A percentile compares a stretch with the other conserved stretches of the same genome.
These are phyloP conservation scores for Chaetura pelagica DNA, from an alignment of 2,113 vertebrate genomes.

Conservation along the genomic window DNA sequence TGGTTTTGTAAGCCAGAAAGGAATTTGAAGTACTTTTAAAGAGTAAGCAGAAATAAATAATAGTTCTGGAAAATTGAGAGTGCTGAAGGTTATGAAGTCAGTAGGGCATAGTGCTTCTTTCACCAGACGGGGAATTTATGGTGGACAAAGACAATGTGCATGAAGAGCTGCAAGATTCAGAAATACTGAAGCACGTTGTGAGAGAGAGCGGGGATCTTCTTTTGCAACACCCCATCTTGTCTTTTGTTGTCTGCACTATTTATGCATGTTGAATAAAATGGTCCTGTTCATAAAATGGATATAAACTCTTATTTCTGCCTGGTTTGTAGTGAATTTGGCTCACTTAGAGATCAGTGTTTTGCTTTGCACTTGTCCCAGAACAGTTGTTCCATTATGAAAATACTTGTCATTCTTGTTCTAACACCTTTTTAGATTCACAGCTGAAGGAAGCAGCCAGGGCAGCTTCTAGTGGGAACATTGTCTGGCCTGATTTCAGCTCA, in stretches of 20 bases:
- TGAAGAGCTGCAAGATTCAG: not conserved
- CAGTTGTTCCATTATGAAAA: not conserved
- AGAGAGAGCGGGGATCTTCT: not conserved
- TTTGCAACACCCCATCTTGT: not conserved
- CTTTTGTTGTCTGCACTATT: not conserved
- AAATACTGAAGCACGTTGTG: not conserved
- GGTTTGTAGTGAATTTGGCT: not conserved
- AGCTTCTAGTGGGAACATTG: not conserved
- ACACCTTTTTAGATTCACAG: slow-evolving; percentile 11
- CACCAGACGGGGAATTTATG: not conserved
- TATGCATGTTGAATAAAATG: too few species aligned
- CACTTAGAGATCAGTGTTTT: not conserved
- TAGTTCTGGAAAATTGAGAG: not conserved
- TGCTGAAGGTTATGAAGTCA: not conserved
- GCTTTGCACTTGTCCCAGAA: not conserved
- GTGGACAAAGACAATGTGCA: not conserved
- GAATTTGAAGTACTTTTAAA: not conserved
- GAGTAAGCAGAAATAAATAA: not conserved
- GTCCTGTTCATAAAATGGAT: not conserved
- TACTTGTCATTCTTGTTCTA: not conserved
- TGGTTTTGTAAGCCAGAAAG: not conserved
- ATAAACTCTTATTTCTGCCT: not conserved
- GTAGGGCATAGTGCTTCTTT: not conserved
- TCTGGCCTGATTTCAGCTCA: not conserved
- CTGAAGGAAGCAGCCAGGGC: not conserved